phyloP scores from a whole-genome alignment of 2,797 vertebrate genomes.

The Gastrophryne carolinensis region DNA sequence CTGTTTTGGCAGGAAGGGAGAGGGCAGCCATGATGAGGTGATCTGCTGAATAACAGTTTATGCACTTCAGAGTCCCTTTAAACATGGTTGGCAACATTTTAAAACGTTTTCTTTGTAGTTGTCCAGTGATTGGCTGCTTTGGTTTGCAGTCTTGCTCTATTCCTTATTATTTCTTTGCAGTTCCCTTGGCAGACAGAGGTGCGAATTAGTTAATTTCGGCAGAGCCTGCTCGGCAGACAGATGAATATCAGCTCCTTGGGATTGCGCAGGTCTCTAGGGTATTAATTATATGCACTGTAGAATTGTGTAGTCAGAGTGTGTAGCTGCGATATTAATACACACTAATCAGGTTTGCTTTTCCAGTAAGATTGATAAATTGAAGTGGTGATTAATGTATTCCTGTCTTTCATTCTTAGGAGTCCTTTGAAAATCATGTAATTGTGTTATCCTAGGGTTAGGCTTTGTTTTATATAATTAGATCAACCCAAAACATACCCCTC shows the following conservation, averaged over 20 bases:
- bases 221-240: conserved; percentile 44
- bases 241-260: conserved; percentile 40
- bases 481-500: conserved; percentile 35
- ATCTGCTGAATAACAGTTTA: no score
- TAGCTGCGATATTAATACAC: conserved; percentile 45
- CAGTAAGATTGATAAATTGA: conserved; percentile 52
- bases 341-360: conserved; percentile 53
- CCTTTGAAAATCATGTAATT: conserved; percentile 50
- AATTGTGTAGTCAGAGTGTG: conserved; percentile 50
- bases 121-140: no score
- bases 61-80: no score
- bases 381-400: conserved; percentile 52
- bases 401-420: conserved; percentile 49
- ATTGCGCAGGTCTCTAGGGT: conserved; percentile 44
- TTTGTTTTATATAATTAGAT: conserved; percentile 52
- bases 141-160: no score
- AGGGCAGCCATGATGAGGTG: no score
- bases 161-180: neutral
- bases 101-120: no score
- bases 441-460: conserved; percentile 47
- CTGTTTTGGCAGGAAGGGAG: no score
- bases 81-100: no score
- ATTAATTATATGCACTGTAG: conserved; percentile 54
- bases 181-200: neutral
- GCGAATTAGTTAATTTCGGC: conserved; percentile 42